Base-by-base conservation (phyloP, 2,888 invertebrate genomes). In the Tetragnatha montana region DNA sequence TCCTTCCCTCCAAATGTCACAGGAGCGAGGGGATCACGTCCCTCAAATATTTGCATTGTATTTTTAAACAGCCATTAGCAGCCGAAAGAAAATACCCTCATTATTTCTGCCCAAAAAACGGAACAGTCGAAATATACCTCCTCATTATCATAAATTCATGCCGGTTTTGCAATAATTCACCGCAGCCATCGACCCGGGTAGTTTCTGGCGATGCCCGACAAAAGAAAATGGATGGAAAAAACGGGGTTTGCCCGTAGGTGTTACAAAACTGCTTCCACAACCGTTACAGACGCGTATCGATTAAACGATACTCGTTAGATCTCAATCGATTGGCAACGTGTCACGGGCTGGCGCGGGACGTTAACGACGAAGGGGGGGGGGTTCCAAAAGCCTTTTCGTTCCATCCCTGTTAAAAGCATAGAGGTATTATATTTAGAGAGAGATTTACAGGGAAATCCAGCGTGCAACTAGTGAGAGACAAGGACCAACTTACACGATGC, bases 231-330 rank as follows among this genome's bases (percentile, higher is more conserved):
- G 68, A 76, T 19, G 50, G 8, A 79, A 69, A 79, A 85, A 70
- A 85, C 49, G 78, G 74, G 79, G 17, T 79, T 22, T 80, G 69
- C 80, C 86, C 79, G 71, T 86, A 86, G 86, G 86, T 86, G 86
- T 79, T 86, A 86, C 73, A 86, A 86, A 86, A 80, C 49, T 80
- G 80, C 86, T 86, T 86, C 80, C 73, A 82, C 87, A 88, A 88
- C 82, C 87, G 82, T 88, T 88, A 88, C 76, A 82, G 78, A 88
- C 76, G 82, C 81, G 81, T 88, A 82, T 88, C 87, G 87, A 88
- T 88, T 88, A 88, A 88, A 78, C 87, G 82, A 81, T 88, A 88
- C 87, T 88, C 87, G 87, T 88, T 88, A 88, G 87, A 82, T 82
- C 70, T 79, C 82, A 88, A 88, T 88, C 87, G 87, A 88, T 88